Percentiles rank a stretch among this genome's conserved stretches.
Conservation (phyloP, 2,888 invertebrate genomes). For the Synergus umbraculus region DNA sequence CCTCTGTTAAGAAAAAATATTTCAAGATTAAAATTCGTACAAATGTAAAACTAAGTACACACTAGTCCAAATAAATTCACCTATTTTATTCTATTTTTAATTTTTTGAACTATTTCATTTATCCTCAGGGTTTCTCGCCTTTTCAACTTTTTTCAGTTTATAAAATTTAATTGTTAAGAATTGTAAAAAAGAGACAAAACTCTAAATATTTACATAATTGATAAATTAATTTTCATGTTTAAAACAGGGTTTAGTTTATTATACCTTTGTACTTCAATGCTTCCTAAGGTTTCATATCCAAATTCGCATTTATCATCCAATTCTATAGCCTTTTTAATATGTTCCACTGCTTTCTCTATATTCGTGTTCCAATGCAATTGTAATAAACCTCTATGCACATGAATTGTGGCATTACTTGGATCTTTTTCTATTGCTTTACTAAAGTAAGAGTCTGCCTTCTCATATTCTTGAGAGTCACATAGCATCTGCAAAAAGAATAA, state of each 20-base stretch:
- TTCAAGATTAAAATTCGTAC: background rate
- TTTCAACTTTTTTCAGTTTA: no score
- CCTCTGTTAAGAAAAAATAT: constrained; percentile 81
- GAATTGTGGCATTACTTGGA: constrained; percentile 90
- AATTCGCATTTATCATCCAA: constrained; percentile 95
- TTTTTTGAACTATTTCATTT: no score
- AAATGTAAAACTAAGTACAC: background rate
- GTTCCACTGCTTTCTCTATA: constrained; percentile 86
- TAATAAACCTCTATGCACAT: constrained; percentile 92
- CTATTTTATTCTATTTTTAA: no score
- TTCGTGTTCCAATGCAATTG: constrained; percentile 92
- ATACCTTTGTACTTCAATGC: constrained; percentile 91
- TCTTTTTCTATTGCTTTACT: constrained; percentile 89
- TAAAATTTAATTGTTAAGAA: no score
- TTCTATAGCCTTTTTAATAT: constrained; percentile 89
- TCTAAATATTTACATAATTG: background rate
- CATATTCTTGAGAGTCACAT: constrained; percentile 90
- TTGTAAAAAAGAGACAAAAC: background rate
- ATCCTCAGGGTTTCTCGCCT: no score
- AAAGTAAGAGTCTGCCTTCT: constrained; percentile 90
- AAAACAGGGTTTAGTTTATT: background rate
- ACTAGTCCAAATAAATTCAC: no score
- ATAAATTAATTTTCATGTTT: background rate
- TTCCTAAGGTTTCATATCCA: constrained; percentile 96
- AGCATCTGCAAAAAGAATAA: constrained; percentile 79